These are phyloP conservation scores for Pheucticus melanocephalus DNA, from an alignment of 2,113 vertebrate genomes.

Conservation along the genomic window DNA sequence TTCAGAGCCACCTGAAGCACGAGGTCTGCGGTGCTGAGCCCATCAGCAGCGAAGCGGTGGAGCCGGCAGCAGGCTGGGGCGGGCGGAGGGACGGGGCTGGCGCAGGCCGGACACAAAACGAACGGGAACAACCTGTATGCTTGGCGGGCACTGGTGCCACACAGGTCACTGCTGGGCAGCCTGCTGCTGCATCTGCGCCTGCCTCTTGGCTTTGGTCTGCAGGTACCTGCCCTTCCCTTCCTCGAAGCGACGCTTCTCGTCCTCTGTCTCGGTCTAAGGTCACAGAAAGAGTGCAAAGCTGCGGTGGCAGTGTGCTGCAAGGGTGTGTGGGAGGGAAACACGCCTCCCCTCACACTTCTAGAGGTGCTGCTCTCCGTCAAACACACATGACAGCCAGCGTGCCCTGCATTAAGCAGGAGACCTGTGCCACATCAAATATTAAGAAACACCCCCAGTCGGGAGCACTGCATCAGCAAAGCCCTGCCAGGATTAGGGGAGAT, in stretches of 20 bases:
- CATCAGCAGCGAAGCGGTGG: not conserved
- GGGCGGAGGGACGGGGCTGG: not conserved
- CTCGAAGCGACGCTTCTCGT: conserved; percentile 88
- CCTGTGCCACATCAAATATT: not conserved
- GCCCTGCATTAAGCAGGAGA: not conserved
- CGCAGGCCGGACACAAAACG: not conserved
- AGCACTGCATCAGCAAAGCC: not conserved
- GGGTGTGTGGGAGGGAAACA: rapidly evolving
- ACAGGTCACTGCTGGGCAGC: conserved; percentile 66
- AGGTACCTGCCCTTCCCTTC: conserved; percentile 91
- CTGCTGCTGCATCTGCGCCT: conserved; percentile 69
- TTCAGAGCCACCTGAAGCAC: not conserved
- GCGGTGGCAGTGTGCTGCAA: rapidly evolving
- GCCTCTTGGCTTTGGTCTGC: conserved; percentile 88
- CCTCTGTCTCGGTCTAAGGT: conserved; percentile 83
- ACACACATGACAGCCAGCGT: not conserved
- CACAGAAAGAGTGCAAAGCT: not conserved
- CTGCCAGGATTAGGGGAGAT: not conserved
- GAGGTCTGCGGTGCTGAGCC: not conserved
- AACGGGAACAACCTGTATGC: not conserved
- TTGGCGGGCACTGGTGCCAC: not conserved
- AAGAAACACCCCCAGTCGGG: not conserved
- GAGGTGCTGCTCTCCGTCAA: not conserved
- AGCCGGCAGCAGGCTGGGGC: not conserved
- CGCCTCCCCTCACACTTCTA: rapidly evolving